phyloP scores from a whole-genome alignment of 1,140 invertebrate species.

The Bombus impatiens region DNA sequence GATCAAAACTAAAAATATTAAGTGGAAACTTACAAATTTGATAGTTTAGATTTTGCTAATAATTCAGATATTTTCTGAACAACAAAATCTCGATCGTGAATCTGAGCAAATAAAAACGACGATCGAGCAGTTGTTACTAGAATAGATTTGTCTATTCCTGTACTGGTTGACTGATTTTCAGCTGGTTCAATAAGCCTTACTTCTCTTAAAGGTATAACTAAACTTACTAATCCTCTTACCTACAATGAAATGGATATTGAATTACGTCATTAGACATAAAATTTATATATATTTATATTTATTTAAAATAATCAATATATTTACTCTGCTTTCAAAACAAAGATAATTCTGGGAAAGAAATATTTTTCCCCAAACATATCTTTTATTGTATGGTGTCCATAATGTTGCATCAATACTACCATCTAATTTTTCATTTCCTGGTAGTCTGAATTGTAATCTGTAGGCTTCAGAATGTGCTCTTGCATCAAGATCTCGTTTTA shows the following conservation, averaged over 20 bases:
- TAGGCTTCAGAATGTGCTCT: conserved; percentile 94
- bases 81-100: conserved; percentile 94
- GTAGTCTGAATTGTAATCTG: conserved; percentile 93
- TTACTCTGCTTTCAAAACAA: conserved; percentile 97
- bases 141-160: conserved; percentile 89
- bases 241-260: conserved; percentile 74
- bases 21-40: conserved; percentile 50
- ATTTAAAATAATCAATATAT: conserved; percentile 61
- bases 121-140: conserved; percentile 92
- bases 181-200: conserved; percentile 89
- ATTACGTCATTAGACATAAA: background rate
- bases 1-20: background rate
- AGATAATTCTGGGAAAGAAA: conserved; percentile 97
- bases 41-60: conserved; percentile 84
- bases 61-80: conserved; percentile 95
- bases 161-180: conserved; percentile 85
- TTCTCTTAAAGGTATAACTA: conserved; percentile 95
- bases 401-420: conserved; percentile 94
- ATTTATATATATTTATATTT: background rate
- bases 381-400: conserved; percentile 98
- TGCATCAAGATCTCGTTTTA: conserved; percentile 97
- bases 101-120: conserved; percentile 94
- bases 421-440: conserved; percentile 94
- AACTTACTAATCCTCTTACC: conserved; percentile 91
- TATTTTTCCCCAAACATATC: conserved; percentile 93